Percentiles rank a stretch among this genome's conserved stretches.
These are phyloP conservation scores for Latrodectus elegans DNA, from an alignment of 2,888 invertebrate genomes.

Conservation along the genomic window DNA sequence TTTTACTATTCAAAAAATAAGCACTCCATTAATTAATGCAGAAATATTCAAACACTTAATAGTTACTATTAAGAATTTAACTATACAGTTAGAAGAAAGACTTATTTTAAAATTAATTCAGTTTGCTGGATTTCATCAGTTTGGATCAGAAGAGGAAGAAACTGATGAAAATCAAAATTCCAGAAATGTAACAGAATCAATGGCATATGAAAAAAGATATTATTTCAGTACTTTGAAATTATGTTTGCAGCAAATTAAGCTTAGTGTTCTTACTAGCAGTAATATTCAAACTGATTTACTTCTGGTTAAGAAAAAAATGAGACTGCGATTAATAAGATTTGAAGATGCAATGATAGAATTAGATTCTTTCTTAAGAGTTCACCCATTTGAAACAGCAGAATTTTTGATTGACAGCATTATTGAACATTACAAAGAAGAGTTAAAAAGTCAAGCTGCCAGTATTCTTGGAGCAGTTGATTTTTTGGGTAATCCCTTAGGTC, in stretches of 20 bases:
- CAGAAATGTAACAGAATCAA: conserved; percentile 71
- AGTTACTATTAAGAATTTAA: conserved; percentile 87
- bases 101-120: conserved; percentile 83
- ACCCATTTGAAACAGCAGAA: conserved; percentile 93
- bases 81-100: conserved; percentile 90
- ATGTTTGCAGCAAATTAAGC: conserved; percentile 85
- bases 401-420: conserved; percentile 87
- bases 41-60: conserved; percentile 91
- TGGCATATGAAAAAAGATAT: conserved; percentile 78
- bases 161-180: conserved; percentile 87
- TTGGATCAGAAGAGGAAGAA: conserved; percentile 78
- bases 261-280: conserved; percentile 91
- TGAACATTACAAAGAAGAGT: conserved; percentile 90
- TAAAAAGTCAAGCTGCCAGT: conserved; percentile 95
- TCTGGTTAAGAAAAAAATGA: conserved; percentile 87
- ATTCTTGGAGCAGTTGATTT: conserved; percentile 98
- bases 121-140: conserved; percentile 77
- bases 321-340: conserved; percentile 93
- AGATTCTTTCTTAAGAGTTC: conserved; percentile 88
- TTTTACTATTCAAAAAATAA: conserved; percentile 85
- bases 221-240: conserved; percentile 90
- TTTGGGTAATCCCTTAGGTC: conserved; percentile 96
- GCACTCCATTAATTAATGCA: conserved; percentile 84
- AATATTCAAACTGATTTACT: conserved; percentile 86
- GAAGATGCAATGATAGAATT: conserved; percentile 96